Conservation (phyloP, 2,888 invertebrate genomes). For the Andricus quercusramuli region DNA sequence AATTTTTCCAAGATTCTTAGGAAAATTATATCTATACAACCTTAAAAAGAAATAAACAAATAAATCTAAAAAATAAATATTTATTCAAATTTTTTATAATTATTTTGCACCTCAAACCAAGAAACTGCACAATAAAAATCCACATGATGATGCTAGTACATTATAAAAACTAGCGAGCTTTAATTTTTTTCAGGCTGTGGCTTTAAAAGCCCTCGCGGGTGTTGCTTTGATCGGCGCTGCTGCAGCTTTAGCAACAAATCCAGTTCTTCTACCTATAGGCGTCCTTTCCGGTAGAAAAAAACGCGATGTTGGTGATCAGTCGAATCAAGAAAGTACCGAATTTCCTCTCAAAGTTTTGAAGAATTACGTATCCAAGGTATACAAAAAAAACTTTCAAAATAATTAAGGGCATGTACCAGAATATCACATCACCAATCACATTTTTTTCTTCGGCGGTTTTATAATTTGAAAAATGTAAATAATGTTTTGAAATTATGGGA, state of each 20-base stretch:
- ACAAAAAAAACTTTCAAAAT: not conserved
- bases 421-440: no score
- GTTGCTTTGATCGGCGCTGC: slow-evolving; percentile 89
- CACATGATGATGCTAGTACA: not conserved
- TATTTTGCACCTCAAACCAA: no score
- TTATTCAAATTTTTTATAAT: no score
- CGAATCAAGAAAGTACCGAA: slow-evolving; percentile 48
- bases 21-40: no score
- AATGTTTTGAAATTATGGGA: no score
- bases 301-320: slow-evolving; percentile 70
- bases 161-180: not conserved
- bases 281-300: slow-evolving; percentile 84
- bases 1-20: no score
- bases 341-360: slow-evolving; percentile 61
- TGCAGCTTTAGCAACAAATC: slow-evolving; percentile 88
- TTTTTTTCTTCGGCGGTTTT: no score
- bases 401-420: not conserved
- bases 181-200: slow-evolving; percentile 80
- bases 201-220: slow-evolving; percentile 86
- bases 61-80: no score
- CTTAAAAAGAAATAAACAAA: no score
- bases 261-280: slow-evolving; percentile 88
- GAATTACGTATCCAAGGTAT: slow-evolving; percentile 64
- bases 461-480: no score
- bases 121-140: no score